Base-by-base conservation (phyloP, 1,140 invertebrate genomes). In the Tetragnatha versicolor region DNA sequence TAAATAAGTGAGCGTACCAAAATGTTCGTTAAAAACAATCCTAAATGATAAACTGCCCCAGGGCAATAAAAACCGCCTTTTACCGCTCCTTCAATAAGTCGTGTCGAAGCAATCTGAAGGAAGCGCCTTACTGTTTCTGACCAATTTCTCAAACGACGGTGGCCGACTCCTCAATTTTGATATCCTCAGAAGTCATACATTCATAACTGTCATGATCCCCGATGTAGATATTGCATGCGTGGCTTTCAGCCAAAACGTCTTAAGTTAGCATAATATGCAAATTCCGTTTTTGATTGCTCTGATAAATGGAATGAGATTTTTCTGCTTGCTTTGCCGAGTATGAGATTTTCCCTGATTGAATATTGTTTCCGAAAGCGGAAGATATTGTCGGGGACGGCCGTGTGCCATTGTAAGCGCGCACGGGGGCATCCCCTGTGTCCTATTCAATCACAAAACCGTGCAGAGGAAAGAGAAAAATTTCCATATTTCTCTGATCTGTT, bases 221-320 rank as follows among this genome's bases (percentile, higher is more conserved):
- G 22, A 33, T 68, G 45, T 58, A 20, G 12, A 68, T 20, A 17
- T 49, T 22, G 25, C n/a, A 76, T 42, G 58, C 60, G 60, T 78
- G 76, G 76, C 76, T 68, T 69, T 55, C 76, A 78, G 76, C 76
- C 76, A 78, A 78, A 69, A 78, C 61, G 63, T 55, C 76, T 66
- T 69, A 63, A 68, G 76, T 78, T 78, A 78, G 65, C 76, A 69
- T 69, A 78, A 78, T 78, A 78, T 78, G 76, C 60, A 78, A 78
- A 78, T 78, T 78, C 63, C 58, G 76, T 66, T 68, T 78, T 78
- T 78, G 76, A 78, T 78, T 78, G 47, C 63, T 78, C 60, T 78
- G 63, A 78, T 78, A 78, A 78, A 78, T 78, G 76, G 76, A 78
- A 78, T 69, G 61, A 76, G 45, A 60, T 58, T 68, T 78, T 78